Base-by-base conservation (phyloP, 2,797 vertebrate species). In the Silurus aristotelis region DNA sequence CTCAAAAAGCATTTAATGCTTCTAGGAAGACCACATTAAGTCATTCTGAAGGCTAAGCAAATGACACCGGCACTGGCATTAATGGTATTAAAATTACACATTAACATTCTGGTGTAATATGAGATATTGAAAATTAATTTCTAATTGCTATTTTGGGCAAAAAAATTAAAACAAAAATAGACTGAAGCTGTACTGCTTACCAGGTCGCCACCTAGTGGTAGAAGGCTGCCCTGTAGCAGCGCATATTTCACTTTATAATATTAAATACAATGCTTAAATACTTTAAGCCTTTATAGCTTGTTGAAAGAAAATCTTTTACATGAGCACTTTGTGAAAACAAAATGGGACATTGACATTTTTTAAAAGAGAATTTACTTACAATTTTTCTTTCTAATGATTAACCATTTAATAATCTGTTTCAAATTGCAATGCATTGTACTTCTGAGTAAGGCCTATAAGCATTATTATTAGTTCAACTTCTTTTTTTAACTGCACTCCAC, bases 201-300 rank as follows among this genome's bases (percentile, higher is more conserved):
- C 85, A 87, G 66, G 46, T 80, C 71, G 82, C 89, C 89, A 87
- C 82, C 87, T 85, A 48, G 87, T 52, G 89, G 85, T 31, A 46
- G 68, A 20, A 73, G 3, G 6, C 7, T 6, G 68, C 43, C 6
- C 80, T 27, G 52, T 38, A 70, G 52, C 38, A 46, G 63, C 64
- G 5, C 12, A n/a, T 46, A 48, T 73, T 38, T 80, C 48, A 52
- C 10, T 52, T 52, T 7, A 52, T 4, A 10, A 52, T 52, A 52
- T 52, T 52, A 52, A 52, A 52, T 38, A 38, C 38, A 38, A 38
- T 38, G 38, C 38, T 38, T 38, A 38, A 38, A 38, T 38, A 38
- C 38, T 38, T 38, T 38, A 38, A 38, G 38, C 0, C 38, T 38
- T 38, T 4, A 38, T 4, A 38, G 38, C 38, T 38, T 38, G 38